Evolutionary conservation across 2,113 vertebrate species (phyloP), one percentile per base, ranked within the genome.

Genomic region (Xenotilapia longispinis): DNA sequence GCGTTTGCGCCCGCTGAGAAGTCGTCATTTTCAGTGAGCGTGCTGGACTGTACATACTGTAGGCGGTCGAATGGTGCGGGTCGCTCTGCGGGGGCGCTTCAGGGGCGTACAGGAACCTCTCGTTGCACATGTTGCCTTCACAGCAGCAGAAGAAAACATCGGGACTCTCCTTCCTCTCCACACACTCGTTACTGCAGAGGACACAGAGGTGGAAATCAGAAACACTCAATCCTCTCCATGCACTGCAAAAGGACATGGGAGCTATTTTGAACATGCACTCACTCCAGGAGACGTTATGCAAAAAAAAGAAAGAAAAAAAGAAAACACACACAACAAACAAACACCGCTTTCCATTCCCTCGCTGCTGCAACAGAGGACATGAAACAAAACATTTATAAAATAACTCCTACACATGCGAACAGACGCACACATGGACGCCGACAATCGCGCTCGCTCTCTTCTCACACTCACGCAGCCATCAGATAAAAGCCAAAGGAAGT

Each of bases 141-240:
- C 99, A 99, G 94, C 98, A 99, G 95, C 98, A 99, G 97, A 99
- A 99, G 95, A 98, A 99, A 6, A 99, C 98, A 23, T 99, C 98
- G 3, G 98, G 98, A 84, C 96, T 98, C 96, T 98, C 98, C 88
- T 99, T 99, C 94, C 94, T 98, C 96, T 99, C 99, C 94, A 98
- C 96, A 88, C 99, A 99, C 87, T 99, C 97, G 42, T 94, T 97
- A 95, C 99, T 99, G 93, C n/a, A 87, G 70, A 85, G 65, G 36
- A 88, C 49, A 92, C 0, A 14, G 12, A 89, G 75, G 75, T 11
- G 60, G 81, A 75, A 80, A 83, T 91, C 57, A 87, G 19, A 53
- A 60, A 80, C 55, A 88, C 80, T 82, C 45, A 80, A 31, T 83
- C 73, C 60, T 81, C 75, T 84, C 23, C 17, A n/a, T 58, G 26